phyloP scores from a whole-genome alignment of 2,797 vertebrate species.

The Tadarida brasiliensis region DNA sequence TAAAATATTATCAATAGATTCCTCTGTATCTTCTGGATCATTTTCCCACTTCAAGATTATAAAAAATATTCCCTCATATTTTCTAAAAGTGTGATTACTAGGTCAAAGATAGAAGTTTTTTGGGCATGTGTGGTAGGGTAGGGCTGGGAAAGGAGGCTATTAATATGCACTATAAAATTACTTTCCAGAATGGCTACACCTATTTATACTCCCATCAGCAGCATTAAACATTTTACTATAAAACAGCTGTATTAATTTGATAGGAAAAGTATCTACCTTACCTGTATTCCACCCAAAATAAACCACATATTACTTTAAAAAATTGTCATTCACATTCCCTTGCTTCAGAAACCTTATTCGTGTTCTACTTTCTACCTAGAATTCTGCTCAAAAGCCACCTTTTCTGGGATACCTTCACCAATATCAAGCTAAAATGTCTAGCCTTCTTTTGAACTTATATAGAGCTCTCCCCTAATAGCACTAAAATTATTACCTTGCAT shows the following conservation, averaged over 20 bases:
- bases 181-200: background rate
- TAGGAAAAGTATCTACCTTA: background rate
- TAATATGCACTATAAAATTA: conserved; percentile 25
- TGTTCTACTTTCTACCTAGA: background rate
- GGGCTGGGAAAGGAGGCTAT: background rate
- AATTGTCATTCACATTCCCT: background rate
- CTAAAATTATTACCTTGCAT: background rate
- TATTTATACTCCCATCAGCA: background rate
- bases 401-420: conserved; percentile 1
- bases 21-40: background rate
- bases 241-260: conserved; percentile 10
- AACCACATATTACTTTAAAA: background rate
- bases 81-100: background rate
- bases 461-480: background rate
- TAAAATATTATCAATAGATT: background rate
- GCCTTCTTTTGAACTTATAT: background rate
- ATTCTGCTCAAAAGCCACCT: conserved; percentile 21
- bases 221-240: background rate
- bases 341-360: background rate
- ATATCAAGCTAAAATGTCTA: background rate
- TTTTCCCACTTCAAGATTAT: background rate
- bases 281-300: background rate
- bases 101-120: background rate
- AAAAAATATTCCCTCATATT: background rate
- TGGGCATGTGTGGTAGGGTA: background rate